phyloP scores from a whole-genome alignment of 1,140 invertebrate genomes.

The Triops cancriformis region DNA sequence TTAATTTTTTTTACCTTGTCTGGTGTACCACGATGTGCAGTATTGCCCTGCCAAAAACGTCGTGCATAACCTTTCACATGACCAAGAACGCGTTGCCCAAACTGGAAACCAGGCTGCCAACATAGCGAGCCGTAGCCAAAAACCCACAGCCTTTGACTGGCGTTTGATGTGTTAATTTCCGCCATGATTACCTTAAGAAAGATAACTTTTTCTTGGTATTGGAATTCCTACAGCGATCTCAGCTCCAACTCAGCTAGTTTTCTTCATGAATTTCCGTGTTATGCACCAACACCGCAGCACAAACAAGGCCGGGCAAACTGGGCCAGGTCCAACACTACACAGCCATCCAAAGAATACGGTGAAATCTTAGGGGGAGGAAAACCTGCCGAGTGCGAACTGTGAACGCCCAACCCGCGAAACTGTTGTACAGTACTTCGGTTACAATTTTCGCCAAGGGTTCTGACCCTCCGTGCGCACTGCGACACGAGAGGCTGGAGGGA shows the following conservation, averaged over 20 bases:
- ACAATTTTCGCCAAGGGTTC: background rate
- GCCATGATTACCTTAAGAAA: background rate
- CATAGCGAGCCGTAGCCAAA: constrained; percentile 80
- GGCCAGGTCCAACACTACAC: background rate
- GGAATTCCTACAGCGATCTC: background rate
- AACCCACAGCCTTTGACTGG: constrained; percentile 49
- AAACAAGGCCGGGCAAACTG: background rate
- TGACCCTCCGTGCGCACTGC: background rate
- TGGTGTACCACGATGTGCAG: constrained; percentile 63
- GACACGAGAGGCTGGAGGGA: background rate
- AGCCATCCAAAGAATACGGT: too few species aligned
- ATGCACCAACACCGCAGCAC: background rate
- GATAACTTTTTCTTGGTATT: background rate
- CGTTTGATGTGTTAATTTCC: background rate
- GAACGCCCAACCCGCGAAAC: background rate
- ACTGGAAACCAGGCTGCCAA: constrained; percentile 78
- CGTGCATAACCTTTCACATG: constrained; percentile 63
- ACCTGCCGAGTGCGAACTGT: background rate
- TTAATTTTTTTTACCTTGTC: constrained; percentile 52
- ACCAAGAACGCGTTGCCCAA: constrained; percentile 57
- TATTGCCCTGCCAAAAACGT: constrained; percentile 80
- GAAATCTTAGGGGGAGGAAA: background rate
- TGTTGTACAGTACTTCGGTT: background rate
- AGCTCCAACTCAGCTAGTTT: background rate
- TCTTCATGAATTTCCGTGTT: background rate